These are phyloP conservation scores for Sminthopsis crassicaudata DNA, from an alignment of 2,113 vertebrate genomes.

Conservation along the genomic window DNA sequence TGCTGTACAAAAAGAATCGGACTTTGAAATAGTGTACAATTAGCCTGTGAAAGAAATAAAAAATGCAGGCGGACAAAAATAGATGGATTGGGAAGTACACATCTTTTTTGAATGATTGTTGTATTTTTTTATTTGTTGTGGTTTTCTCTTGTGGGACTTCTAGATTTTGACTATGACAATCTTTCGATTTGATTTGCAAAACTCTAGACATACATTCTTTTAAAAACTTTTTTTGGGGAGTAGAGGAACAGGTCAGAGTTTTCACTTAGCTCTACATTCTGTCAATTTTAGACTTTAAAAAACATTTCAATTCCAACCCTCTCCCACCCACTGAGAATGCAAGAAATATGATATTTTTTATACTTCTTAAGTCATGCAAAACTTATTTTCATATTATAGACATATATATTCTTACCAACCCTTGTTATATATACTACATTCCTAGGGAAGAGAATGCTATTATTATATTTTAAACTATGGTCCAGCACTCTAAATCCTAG, in stretches of 20 bases:
- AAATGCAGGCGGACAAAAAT: no score
- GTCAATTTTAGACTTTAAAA: neutral
- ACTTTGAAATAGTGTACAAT: no score
- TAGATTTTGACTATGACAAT: neutral
- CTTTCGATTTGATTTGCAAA: neutral
- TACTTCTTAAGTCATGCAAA: no score
- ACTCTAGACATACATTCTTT: neutral
- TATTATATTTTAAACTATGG: neutral
- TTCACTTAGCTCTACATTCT: neutral
- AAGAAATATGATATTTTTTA: no score
- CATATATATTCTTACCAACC: neutral
- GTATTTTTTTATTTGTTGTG: neutral
- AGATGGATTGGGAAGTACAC: no score
- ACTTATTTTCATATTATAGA: neutral
- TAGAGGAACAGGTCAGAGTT: neutral
- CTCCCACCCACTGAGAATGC: neutral
- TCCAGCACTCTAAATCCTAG: neutral
- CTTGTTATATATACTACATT: neutral
- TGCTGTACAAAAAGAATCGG: no score
- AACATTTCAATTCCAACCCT: neutral
- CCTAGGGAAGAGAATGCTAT: neutral
- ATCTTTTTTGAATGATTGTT: neutral
- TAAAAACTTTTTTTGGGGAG: no score
- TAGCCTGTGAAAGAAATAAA: no score
- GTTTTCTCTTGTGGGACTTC: neutral